phyloP scores from a whole-genome alignment of 2,888 invertebrate species.

The Cabera pusaria region DNA sequence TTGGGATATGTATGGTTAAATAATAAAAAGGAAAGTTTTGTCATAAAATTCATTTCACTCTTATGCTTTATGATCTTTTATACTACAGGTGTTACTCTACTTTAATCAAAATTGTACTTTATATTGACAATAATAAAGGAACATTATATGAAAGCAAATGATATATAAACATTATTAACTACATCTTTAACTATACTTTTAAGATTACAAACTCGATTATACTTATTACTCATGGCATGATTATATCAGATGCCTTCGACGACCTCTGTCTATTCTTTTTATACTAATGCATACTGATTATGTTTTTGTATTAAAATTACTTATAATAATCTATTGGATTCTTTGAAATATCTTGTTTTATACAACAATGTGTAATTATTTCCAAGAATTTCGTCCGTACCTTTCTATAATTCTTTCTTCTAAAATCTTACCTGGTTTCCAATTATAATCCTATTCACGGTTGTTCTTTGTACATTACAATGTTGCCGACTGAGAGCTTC shows the following conservation, averaged over 20 bases:
- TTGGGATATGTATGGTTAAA: neutral
- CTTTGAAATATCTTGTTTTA: conserved; percentile 2
- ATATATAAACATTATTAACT: too few species aligned
- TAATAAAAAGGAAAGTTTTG: conserved; percentile 11
- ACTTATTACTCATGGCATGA: too few species aligned
- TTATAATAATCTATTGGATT: conserved; percentile 2
- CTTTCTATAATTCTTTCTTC: conserved; percentile 1
- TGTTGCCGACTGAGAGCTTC: too few species aligned
- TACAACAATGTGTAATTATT: conserved; percentile 8
- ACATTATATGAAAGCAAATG: too few species aligned
- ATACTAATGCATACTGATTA: conserved; percentile 3
- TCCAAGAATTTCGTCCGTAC: conserved; percentile 3
- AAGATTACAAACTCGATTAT: too few species aligned
- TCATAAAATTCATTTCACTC: too few species aligned
- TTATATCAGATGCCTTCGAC: conserved; percentile 3
- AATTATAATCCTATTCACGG: conserved; percentile 7
- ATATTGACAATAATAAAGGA: too few species aligned
- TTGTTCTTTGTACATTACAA: neutral
- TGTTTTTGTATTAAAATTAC: conserved; percentile 1
- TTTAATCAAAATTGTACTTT: too few species aligned
- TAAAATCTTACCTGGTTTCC: conserved; percentile 7
- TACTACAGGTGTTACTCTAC: too few species aligned
- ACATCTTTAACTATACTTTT: too few species aligned
- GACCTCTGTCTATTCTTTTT: conserved; percentile 2
- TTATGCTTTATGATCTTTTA: too few species aligned